Evolutionary conservation across 1,140 invertebrate species (phyloP), one percentile per base, ranked within the genome.

Genomic region (Drosophila sucinea): DNA sequence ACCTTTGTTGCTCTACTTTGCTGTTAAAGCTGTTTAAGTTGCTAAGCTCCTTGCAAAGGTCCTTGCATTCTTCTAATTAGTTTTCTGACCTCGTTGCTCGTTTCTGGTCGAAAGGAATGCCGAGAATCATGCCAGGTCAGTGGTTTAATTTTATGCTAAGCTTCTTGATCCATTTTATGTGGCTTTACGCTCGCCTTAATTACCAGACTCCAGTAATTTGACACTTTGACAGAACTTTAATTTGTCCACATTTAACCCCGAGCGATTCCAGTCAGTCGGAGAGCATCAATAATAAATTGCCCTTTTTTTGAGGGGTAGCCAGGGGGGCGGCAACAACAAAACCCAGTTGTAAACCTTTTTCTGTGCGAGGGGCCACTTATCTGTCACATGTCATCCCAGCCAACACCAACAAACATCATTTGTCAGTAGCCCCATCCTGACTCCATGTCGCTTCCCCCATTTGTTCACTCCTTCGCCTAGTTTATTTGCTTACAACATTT

Each of bases 271-370:
- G 30, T 58, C 27, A 56, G 35, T 44, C 64, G 57, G 44, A 69
- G 44, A 51, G 23, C 84, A 86, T 89, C 78, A 89, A 90, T 89
- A 90, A 89, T 90, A 90, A 90, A 89, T 89, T 77, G 60, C 71
- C 79, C 10, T 7, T 47, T 27, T 51, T 25, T 79, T 85, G 77
- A 67, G 75, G 60, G 61, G 17, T 17, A 17, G 17, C 17, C 17
- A 17, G 17, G 17, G 17, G 17, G 17, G 17, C 17, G 17, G 17
- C 17, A 17, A 17, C 17, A 17, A 17, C 17, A 17, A 79, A 87
- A 87, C 35, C 35, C 35, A 89, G 78, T 90, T 90, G 82, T 82
- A 90, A 90, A 86, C 85, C 85, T 90, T 90, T 90, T 90, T 90
- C 76, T 51, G 44, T 25, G 23, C 23, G 3, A 38, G 44, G 44